Base-by-base conservation (phyloP, 1,140 invertebrate genomes). In the Drosophila mojavensis region DNA sequence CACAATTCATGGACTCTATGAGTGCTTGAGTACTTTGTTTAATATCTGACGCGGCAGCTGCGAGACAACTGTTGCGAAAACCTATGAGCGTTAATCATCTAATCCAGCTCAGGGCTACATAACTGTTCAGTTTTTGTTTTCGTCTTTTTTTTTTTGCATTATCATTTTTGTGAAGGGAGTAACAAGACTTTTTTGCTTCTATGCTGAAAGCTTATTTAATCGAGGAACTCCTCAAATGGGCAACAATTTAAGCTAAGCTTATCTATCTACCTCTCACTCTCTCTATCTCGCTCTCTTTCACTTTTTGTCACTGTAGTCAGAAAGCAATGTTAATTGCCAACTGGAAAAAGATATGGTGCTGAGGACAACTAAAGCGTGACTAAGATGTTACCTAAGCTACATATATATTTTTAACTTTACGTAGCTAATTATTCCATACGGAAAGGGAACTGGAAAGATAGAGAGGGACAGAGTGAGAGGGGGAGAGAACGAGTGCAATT, bases 351-450 rank as follows among this genome's bases (percentile, higher is more conserved):
- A 88, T 89, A 80, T 88, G 77, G 56, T 55, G 78, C 59, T 80
- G 73, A 67, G 78, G 84, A 78, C 47, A 78, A 84, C 56, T 64
- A 89, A 89, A 88, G 77, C 84, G 80, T 88, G 84, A 88, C 84
- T 89, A 73, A 84, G 75, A 89, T 63, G 74, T 88, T 88, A 88
- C 84, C 84, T 88, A 88, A 88, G 84, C 76, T 13, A 17, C 20
- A 28, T 64, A 55, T 43, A 39, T 67, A 53, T 77, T 48, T 61
- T 58, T 67, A 51, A 39, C 65, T 63, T 66, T 82, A 70, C 36
- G 71, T 55, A 83, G 83, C 73, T 89, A 89, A 88, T 88, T 89
- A 75, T 68, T 59, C 47, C 65, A 55, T 11, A 47, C 15, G 30
- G 30, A 7, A 15, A 33, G 17, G 10, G 47, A 10, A 56, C 5